A percentile compares a stretch with the other conserved stretches of the same genome.
Evolutionary conservation across 2,113 vertebrate species (phyloP).

Genomic region (Pachycephala philippinensis): DNA sequence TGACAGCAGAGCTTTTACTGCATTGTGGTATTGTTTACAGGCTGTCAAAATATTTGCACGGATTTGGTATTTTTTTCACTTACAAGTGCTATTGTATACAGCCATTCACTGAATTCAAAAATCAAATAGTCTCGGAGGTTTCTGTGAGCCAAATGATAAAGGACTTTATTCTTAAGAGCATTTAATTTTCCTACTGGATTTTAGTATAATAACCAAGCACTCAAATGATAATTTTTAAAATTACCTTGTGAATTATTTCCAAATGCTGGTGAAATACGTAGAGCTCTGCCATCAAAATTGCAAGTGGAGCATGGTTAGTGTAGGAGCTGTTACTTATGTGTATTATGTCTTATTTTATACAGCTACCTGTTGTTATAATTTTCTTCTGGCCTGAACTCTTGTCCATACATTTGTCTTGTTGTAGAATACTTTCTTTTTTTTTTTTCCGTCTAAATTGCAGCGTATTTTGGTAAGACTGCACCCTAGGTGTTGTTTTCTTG

Average conservation of each 20-base stretch:
- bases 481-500: not conserved
- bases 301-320: too few relatives aligned
- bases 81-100: not conserved
- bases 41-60: not conserved
- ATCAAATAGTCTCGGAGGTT: not conserved
- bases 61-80: not conserved
- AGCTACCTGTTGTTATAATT: not conserved
- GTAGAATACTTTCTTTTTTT: not conserved
- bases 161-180: not conserved
- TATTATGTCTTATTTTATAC: not conserved
- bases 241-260: not conserved
- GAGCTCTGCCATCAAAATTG: not conserved
- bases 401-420: not conserved
- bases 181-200: not conserved
- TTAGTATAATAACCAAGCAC: not conserved
- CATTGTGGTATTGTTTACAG: not conserved
- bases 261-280: not conserved
- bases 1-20: not conserved
- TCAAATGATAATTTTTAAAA: not conserved
- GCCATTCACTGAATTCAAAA: not conserved
- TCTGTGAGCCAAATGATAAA: not conserved
- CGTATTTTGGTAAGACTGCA: not conserved
- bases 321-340: not conserved
- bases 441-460: not conserved
- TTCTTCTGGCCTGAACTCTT: not conserved